A percentile compares a stretch with the other conserved stretches of the same genome.
Conservation (phyloP, 2,797 vertebrate genomes). For the Xiphophorus birchmanni region DNA sequence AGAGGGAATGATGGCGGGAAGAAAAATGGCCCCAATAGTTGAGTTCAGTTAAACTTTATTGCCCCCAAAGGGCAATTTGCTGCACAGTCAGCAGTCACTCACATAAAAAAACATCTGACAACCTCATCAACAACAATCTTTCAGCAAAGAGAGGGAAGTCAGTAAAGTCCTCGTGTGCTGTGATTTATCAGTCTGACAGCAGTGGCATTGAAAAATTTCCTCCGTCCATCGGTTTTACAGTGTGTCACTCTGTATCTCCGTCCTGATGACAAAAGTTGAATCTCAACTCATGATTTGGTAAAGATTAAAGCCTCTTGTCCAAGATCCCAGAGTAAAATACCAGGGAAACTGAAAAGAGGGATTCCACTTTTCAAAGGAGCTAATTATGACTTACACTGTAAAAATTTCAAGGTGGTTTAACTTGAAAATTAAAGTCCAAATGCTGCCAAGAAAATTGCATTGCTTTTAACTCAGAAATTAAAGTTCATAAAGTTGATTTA, state of each 20-base stretch:
- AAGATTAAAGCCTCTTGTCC: neutral
- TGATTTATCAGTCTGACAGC: neutral
- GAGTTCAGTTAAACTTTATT: conserved; percentile 5
- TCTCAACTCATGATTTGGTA: neutral
- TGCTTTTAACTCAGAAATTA: too few relatives aligned
- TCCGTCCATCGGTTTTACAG: neutral
- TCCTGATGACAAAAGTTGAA: neutral
- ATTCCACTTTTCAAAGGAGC: neutral
- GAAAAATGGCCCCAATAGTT: neutral
- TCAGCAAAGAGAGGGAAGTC: neutral
- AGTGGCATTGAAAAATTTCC: neutral
- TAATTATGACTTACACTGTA: neutral
- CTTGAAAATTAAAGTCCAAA: too few relatives aligned
- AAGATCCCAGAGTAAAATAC: neutral
- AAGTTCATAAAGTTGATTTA: too few relatives aligned
- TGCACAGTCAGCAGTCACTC: conserved; percentile 4
- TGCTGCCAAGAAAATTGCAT: too few relatives aligned
- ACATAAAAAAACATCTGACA: neutral
- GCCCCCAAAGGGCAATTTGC: conserved; percentile 1
- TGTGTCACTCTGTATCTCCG: neutral
- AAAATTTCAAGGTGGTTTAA: too few relatives aligned
- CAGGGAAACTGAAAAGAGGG: neutral
- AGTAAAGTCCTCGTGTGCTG: neutral
- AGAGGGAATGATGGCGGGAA: neutral
- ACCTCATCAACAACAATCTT: conserved; percentile 2